These are phyloP conservation scores for Istiophorus platypterus DNA, from an alignment of 2,113 vertebrate genomes.

Conservation along the genomic window DNA sequence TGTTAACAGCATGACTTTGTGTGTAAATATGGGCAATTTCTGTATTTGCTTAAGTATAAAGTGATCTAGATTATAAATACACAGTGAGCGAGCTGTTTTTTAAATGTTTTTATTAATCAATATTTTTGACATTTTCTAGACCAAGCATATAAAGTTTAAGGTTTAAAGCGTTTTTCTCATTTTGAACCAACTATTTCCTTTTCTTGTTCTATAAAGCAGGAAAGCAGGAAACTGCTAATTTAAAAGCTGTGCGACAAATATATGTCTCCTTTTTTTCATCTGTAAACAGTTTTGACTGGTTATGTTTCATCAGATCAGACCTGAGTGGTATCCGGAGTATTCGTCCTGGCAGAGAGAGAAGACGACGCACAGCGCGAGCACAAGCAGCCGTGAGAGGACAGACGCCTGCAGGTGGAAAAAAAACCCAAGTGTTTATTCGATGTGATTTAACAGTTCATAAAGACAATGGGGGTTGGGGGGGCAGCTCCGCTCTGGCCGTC, in stretches of 20 bases:
- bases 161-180: background rate
- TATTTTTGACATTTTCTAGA: background rate
- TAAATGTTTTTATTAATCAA: background rate
- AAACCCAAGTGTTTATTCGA: background rate
- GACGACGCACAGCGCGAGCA: conserved; percentile 61
- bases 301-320: conserved; percentile 44
- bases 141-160: background rate
- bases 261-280: background rate
- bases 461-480: no score
- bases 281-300: background rate
- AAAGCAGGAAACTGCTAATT: fast-evolving
- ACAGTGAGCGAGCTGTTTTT: no score
- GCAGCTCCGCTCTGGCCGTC: no score
- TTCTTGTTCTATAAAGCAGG: background rate
- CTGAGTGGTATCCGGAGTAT: conserved; percentile 78
- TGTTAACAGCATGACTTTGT: no score
- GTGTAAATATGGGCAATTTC: no score
- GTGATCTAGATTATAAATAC: background rate
- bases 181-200: no score
- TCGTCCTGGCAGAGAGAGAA: conserved; percentile 75
- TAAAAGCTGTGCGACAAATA: background rate
- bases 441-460: background rate
- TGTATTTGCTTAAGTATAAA: background rate
- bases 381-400: conserved; percentile 62
- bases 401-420: conserved; percentile 55